A percentile compares a stretch with the other conserved stretches of the same genome.
Evolutionary conservation across 1,140 invertebrate genomes (phyloP).

Genomic region (Hyphantria cunea): DNA sequence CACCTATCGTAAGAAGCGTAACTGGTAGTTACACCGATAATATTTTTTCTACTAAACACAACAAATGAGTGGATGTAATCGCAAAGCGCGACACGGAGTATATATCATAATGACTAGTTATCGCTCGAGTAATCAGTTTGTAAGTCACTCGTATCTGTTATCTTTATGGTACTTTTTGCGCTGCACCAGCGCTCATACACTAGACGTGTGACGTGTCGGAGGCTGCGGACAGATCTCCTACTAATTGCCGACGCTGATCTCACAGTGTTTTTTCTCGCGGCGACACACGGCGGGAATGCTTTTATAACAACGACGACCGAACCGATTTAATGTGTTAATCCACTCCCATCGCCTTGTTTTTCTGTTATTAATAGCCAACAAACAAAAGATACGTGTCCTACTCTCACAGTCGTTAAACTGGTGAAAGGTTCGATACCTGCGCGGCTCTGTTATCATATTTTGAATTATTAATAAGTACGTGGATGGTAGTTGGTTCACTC

Average conservation of each 20-base stretch:
- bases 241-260: slow-evolving; percentile 39
- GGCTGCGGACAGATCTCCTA: neutral
- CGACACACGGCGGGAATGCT: slow-evolving; percentile 69
- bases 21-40: too few relatives aligned
- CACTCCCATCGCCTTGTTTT: slow-evolving; percentile 68
- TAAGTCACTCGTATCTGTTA: too few relatives aligned
- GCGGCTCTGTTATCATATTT: slow-evolving; percentile 34
- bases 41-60: too few relatives aligned
- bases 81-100: too few relatives aligned
- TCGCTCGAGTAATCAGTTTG: too few relatives aligned
- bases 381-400: slow-evolving; percentile 46
- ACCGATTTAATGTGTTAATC: slow-evolving; percentile 71
- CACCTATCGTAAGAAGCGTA: too few relatives aligned
- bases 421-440: slow-evolving; percentile 16
- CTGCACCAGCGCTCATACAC: neutral
- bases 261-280: slow-evolving; percentile 53
- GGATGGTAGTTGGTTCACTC: neutral
- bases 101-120: too few relatives aligned
- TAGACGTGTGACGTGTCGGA: slow-evolving; percentile 8
- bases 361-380: slow-evolving; percentile 70
- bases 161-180: too few relatives aligned
- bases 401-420: slow-evolving; percentile 29
- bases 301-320: slow-evolving; percentile 67
- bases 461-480: slow-evolving; percentile 46
- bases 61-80: too few relatives aligned